Percentiles rank a stretch among this genome's conserved stretches.
Conservation (phyloP, 2,113 vertebrate species). For the Rana temporaria region DNA sequence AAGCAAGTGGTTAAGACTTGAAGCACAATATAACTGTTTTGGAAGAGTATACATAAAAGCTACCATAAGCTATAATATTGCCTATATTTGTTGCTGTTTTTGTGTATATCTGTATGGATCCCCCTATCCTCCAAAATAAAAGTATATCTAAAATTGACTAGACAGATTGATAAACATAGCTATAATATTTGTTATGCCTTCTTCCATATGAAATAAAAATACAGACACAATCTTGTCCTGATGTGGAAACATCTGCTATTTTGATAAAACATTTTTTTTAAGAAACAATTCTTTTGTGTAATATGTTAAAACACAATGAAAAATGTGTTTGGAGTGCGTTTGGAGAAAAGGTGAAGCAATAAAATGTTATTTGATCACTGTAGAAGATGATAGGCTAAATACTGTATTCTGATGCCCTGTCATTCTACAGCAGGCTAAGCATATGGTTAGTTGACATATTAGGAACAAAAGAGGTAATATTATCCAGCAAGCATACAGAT, state of each 20-base stretch:
- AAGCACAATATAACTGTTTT: too few species aligned
- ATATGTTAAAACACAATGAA: neutral
- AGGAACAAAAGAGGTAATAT: slow-evolving; percentile 33
- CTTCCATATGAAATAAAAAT: neutral
- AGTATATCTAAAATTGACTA: too few species aligned
- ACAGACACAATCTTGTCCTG: neutral
- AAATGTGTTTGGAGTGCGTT: neutral
- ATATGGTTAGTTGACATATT: slow-evolving; percentile 44
- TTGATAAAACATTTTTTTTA: neutral
- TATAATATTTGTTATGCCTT: neutral
- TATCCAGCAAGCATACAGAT: slow-evolving; percentile 41
- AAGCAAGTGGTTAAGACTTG: too few species aligned
- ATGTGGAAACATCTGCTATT: neutral
- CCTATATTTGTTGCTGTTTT: too few species aligned
- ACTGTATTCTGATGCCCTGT: slow-evolving; percentile 27
- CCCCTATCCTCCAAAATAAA: too few species aligned
- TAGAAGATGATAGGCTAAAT: slow-evolving; percentile 43
- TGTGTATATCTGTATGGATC: too few species aligned
- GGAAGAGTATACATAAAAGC: too few species aligned
- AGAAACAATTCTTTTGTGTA: neutral
- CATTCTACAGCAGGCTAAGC: slow-evolving; percentile 28
- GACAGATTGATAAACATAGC: too few species aligned
- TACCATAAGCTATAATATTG: too few species aligned
- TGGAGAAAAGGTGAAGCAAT: slow-evolving; percentile 18
- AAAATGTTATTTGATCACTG: slow-evolving; percentile 32